A percentile compares a stretch with the other conserved stretches of the same genome.
These are phyloP conservation scores for Cyanocitta stelleri DNA, from an alignment of 2,113 vertebrate species.

Conservation along the genomic window DNA sequence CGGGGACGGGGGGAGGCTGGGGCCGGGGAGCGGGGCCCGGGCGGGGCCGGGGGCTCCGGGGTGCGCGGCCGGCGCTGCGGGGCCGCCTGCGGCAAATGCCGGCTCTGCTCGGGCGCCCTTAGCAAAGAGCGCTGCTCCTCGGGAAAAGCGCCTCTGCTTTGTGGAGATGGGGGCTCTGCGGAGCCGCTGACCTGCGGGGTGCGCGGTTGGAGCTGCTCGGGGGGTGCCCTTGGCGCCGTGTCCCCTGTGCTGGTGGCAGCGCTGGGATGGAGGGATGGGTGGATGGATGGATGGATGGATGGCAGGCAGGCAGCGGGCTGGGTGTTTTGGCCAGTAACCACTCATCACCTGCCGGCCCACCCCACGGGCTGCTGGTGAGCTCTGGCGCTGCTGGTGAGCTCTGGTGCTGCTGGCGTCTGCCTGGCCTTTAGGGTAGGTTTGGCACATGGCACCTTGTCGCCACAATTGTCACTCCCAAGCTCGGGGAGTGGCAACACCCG, in stretches of 20 bases:
- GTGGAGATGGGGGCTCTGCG: rapidly evolving
- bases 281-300: neutral
- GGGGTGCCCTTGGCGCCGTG: neutral
- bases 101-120: neutral
- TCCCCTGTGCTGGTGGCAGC: neutral
- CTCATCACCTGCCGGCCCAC: neutral
- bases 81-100: neutral
- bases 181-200: neutral
- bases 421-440: neutral
- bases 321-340: neutral
- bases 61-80: neutral
- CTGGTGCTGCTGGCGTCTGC: neutral
- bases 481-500: neutral
- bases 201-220: rapidly evolving
- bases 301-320: neutral
- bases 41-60: neutral
- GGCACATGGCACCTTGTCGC: rapidly evolving
- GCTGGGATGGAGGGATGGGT: too few relatives aligned
- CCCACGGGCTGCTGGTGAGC: neutral
- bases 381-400: neutral
- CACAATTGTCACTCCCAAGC: rapidly evolving
- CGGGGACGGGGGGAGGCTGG: neutral
- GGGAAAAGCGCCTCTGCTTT: neutral
- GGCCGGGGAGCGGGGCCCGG: neutral
- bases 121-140: rapidly evolving